Percentiles rank a stretch among this genome's conserved stretches.
phyloP scores from a whole-genome alignment of 2,113 vertebrate species.

The Perca schrenkii region DNA sequence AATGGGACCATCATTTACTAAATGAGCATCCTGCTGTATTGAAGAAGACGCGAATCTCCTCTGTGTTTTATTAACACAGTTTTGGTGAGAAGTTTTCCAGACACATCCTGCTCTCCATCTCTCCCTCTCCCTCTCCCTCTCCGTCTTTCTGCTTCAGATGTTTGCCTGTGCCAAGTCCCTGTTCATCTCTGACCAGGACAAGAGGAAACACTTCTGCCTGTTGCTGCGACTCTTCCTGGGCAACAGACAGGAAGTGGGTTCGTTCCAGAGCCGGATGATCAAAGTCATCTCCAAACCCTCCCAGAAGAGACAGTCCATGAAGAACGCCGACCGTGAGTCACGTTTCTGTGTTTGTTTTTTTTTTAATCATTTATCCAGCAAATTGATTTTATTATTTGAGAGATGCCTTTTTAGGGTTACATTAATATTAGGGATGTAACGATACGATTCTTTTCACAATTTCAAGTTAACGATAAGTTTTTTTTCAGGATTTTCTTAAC shows the following conservation, averaged over 20 bases:
- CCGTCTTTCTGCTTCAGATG: conserved; percentile 78
- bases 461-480: too few relatives aligned
- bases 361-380: not conserved
- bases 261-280: conserved; percentile 94
- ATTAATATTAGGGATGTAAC: too few relatives aligned
- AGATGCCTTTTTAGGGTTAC: not conserved
- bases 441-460: too few relatives aligned
- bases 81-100: too few relatives aligned
- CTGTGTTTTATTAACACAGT: too few relatives aligned
- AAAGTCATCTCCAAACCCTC: conserved; percentile 99
- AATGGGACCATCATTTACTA: too few relatives aligned
- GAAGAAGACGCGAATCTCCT: too few relatives aligned
- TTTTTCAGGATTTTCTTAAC: too few relatives aligned
- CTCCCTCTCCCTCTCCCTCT: not conserved
- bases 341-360: accelerated
- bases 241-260: conserved; percentile 91
- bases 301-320: conserved; percentile 97
- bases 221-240: conserved; percentile 89
- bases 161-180: conserved; percentile 94
- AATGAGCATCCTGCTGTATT: too few relatives aligned
- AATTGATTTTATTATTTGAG: not conserved
- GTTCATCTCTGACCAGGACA: conserved; percentile 95
- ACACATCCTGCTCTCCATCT: too few relatives aligned
- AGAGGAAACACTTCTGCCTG: conserved; percentile 95
- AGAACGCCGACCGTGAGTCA: conserved; percentile 93